phyloP scores from a whole-genome alignment of 2,113 vertebrate species.

The Todiramphus saurophagus region DNA sequence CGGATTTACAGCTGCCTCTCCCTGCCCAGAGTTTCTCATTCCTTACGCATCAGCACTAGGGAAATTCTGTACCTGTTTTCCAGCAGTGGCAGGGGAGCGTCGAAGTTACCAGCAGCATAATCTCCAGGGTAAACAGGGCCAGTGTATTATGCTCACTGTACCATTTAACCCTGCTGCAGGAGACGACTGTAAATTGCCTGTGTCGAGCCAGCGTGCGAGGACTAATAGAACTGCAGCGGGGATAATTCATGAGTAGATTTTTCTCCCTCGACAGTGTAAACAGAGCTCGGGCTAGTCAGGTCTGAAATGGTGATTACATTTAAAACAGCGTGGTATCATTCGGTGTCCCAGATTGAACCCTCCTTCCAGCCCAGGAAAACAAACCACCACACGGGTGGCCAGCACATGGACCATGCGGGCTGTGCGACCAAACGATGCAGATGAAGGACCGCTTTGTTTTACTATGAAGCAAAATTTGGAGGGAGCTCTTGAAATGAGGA shows the following conservation, averaged over 20 bases:
- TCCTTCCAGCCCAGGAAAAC: background rate
- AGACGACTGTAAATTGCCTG: background rate
- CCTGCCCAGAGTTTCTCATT: background rate
- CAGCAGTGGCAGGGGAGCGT: background rate
- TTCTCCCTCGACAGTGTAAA: background rate
- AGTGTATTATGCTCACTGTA: background rate
- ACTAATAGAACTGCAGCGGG: conserved; percentile 28
- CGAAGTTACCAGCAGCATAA: background rate
- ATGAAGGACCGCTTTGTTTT: background rate
- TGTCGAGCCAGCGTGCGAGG: background rate
- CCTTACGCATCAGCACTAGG: background rate
- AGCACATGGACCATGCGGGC: background rate
- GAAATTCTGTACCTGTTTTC: conserved; percentile 33
- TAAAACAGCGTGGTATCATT: conserved; percentile 6
- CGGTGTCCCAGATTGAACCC: conserved; percentile 21
- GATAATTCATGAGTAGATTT: conserved; percentile 38
- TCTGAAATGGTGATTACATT: conserved; percentile 43
- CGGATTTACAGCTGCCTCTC: background rate
- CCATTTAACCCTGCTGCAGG: conserved; percentile 18
- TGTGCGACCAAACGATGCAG: background rate
- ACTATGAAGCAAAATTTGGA: background rate
- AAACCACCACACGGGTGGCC: background rate
- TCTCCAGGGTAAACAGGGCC: conserved; percentile 16
- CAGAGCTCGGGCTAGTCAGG: conserved; percentile 9
- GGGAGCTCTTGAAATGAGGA: background rate